phyloP scores from a whole-genome alignment of 35 echinoderm and acorn worm genomes.

The Heliocidaris tuberculata region DNA sequence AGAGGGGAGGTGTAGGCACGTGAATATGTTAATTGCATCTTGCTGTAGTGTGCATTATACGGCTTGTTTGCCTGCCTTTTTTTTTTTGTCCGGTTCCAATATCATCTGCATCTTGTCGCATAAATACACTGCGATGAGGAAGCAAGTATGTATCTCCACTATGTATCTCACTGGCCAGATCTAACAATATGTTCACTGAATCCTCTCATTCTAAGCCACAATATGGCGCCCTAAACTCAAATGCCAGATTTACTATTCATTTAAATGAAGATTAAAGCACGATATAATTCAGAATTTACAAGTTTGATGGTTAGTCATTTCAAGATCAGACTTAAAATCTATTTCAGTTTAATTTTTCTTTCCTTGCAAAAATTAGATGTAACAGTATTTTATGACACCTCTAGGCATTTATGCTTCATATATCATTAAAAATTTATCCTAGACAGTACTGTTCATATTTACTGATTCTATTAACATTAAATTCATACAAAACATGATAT shows the following conservation, averaged over 20 bases:
- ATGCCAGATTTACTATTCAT: neutral
- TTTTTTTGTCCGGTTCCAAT: neutral
- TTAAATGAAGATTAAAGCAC: neutral
- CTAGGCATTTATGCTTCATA: no score
- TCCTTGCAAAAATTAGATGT: no score
- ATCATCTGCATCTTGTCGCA: neutral
- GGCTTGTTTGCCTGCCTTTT: neutral
- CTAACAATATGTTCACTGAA: neutral
- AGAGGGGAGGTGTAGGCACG: neutral
- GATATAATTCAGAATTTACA: neutral
- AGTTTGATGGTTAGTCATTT: neutral
- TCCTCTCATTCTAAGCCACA: neutral
- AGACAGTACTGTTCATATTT: no score
- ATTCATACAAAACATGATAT: no score
- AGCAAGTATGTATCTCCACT: neutral
- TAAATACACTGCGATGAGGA: neutral
- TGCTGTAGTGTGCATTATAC: neutral
- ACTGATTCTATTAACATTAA: no score
- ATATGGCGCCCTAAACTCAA: neutral
- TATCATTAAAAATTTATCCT: no score
- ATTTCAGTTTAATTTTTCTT: neutral
- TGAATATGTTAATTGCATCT: conserved; percentile 12
- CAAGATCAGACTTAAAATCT: neutral
- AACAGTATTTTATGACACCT: no score
- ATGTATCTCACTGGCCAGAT: neutral